Evolutionary conservation across 2,797 vertebrate species (phyloP).

Genomic region (Leptoclinus maculatus): DNA sequence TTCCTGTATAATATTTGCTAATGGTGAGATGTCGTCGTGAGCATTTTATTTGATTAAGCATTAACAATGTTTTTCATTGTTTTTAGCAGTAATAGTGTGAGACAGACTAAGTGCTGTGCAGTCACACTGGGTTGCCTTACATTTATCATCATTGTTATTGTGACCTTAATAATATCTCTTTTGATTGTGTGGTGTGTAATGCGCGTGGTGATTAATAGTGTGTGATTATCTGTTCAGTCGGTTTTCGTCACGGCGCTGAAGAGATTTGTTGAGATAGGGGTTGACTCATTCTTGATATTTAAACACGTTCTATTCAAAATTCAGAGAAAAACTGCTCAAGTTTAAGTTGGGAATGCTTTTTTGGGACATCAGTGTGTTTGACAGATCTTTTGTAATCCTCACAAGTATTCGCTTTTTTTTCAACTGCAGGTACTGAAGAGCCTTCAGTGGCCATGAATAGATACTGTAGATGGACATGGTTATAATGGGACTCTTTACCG

Average conservation of each 20-base stretch:
- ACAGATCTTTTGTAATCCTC: constrained; percentile 3
- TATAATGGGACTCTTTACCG: constrained; percentile 24
- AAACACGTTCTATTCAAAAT: constrained; percentile 3
- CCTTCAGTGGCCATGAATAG: constrained; percentile 25
- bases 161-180: constrained; percentile 70
- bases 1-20: constrained; percentile 24
- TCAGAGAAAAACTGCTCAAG: constrained; percentile 5
- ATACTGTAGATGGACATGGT: constrained; percentile 38
- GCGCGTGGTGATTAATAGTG: constrained; percentile 62
- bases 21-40: constrained; percentile 50
- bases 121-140: constrained; percentile 64
- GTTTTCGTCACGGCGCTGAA: constrained; percentile 42
- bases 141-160: constrained; percentile 72
- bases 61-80: constrained; percentile 55
- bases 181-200: constrained; percentile 56
- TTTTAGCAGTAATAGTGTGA: constrained; percentile 48
- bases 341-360: neutral
- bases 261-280: constrained; percentile 34
- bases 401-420: constrained; percentile 17
- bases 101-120: constrained; percentile 54
- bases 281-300: constrained; percentile 31
- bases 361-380: neutral
- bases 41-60: constrained; percentile 55
- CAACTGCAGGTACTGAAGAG: constrained; percentile 14
- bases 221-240: constrained; percentile 59